These are phyloP conservation scores for Coendou prehensilis DNA, from an alignment of 2,797 vertebrate species.

Conservation along the genomic window DNA sequence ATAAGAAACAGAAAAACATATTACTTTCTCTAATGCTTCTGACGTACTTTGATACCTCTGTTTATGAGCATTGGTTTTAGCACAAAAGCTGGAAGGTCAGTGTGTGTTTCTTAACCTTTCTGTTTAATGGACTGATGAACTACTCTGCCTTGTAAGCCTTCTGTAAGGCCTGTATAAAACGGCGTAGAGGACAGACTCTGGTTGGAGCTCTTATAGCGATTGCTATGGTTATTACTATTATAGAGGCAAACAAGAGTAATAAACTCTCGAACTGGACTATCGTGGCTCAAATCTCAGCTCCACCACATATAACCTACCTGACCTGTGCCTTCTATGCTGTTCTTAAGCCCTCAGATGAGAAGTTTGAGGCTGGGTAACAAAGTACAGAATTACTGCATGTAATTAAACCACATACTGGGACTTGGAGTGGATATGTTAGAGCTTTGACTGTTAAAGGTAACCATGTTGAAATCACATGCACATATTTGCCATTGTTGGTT, in stretches of 20 bases:
- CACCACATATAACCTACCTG: not conserved
- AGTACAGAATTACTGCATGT: not conserved
- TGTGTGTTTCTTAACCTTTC: not conserved
- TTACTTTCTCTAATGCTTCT: not conserved
- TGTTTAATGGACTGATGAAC: not conserved
- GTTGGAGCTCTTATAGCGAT: not conserved
- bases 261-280: not conserved
- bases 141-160: not conserved
- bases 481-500: not conserved
- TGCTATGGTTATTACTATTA: not conserved
- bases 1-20: not conserved
- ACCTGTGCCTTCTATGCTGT: not conserved
- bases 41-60: not conserved
- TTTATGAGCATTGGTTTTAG: not conserved
- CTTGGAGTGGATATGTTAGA: not conserved
- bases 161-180: not conserved
- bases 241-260: not conserved
- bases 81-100: not conserved
- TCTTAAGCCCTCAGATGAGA: not conserved
- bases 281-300: not conserved
- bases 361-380: not conserved
- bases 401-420: not conserved
- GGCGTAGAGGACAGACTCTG: not conserved
- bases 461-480: not conserved
- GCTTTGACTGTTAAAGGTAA: not conserved